These are phyloP conservation scores for Trinectes maculatus DNA, from an alignment of 2,113 vertebrate genomes.

Conservation along the genomic window DNA sequence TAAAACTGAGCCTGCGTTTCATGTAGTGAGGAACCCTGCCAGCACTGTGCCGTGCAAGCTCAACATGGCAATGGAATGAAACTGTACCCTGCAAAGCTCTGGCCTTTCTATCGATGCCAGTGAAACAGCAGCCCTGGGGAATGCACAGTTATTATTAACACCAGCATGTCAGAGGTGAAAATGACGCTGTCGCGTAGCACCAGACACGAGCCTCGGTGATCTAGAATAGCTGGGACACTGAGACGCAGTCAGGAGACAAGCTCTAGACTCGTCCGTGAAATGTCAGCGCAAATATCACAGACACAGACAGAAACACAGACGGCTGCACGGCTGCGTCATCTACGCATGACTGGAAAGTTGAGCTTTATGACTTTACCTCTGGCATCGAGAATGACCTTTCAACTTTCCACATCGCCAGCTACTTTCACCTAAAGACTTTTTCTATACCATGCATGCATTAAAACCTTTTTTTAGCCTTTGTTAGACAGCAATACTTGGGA, in stretches of 20 bases:
- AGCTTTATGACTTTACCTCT: not conserved
- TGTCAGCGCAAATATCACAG: constrained; percentile 1
- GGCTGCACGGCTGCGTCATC: not conserved
- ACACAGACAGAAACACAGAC: constrained; percentile 13
- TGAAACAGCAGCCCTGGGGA: constrained; percentile 59
- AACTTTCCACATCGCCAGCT: not conserved
- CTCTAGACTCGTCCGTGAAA: not conserved
- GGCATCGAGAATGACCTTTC: not conserved
- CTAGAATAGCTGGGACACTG: constrained; percentile 34
- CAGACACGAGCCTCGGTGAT: constrained; percentile 29
- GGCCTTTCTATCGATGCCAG: constrained; percentile 42
- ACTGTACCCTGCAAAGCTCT: constrained; percentile 48
- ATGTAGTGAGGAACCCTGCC: constrained; percentile 4
- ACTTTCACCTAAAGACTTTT: not conserved
- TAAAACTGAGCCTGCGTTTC: constrained; percentile 20
- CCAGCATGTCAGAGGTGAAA: constrained; percentile 39
- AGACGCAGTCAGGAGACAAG: constrained; percentile 29
- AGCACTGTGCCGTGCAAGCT: constrained; percentile 20
- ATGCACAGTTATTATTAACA: constrained; percentile 72
- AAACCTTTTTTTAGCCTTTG: not conserved
- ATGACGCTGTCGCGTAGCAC: constrained; percentile 40
- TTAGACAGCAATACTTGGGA: not conserved
- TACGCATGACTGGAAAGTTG: not conserved
- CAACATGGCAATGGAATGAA: constrained; percentile 54
- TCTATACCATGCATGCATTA: not conserved